Conservation (phyloP, 2,113 vertebrate genomes). For the Corynorhinus townsendii region DNA sequence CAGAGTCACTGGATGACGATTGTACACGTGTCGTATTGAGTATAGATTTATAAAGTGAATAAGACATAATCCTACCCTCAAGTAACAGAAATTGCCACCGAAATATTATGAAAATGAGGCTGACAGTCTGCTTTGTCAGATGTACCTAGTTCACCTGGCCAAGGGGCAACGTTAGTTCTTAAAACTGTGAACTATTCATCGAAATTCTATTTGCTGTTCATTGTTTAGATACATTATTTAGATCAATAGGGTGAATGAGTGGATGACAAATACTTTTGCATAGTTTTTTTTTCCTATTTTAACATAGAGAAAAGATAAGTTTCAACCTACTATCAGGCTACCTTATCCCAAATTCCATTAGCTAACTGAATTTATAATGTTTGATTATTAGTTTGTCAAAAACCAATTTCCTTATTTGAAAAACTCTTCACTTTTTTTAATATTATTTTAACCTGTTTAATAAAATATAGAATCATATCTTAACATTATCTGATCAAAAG, state of each 20-base stretch:
- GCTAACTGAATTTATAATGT: constrained; percentile 1
- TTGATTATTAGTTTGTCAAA: neutral
- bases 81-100: neutral
- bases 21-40: neutral
- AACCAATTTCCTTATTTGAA: neutral
- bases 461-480: neutral
- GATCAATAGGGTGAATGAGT: neutral
- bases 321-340: neutral
- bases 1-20: neutral
- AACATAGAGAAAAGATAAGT: neutral
- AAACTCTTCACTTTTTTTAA: neutral
- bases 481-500: neutral
- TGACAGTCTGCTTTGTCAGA: neutral
- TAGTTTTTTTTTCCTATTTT: neutral
- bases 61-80: neutral
- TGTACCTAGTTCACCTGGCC: neutral
- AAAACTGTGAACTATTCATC: neutral
- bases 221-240: neutral
- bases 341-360: neutral
- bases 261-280: neutral
- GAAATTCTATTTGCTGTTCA: neutral
- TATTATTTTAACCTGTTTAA: neutral
- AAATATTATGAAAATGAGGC: neutral
- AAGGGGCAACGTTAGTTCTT: neutral
- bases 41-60: neutral